Conservation (phyloP, 2,113 vertebrate genomes). For the Phalacrocorax aristotelis region DNA sequence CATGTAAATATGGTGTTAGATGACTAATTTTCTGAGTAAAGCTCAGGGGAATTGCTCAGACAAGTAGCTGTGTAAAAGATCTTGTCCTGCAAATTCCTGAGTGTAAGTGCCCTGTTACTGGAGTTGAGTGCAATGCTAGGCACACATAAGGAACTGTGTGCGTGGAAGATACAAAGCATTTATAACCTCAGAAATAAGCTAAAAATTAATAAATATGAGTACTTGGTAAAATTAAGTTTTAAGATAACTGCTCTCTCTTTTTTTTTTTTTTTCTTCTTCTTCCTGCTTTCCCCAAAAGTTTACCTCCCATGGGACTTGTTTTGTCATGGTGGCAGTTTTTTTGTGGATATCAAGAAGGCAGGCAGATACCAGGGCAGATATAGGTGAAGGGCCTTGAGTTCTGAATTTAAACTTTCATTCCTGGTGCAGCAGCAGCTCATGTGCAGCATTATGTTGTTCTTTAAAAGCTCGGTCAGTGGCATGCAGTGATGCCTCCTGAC, state of each 20-base stretch:
- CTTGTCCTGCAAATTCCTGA: not conserved
- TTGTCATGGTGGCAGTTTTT: not conserved
- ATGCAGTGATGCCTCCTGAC: too few relatives aligned
- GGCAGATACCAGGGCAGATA: not conserved
- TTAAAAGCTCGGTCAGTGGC: fast-evolving
- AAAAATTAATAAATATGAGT: not conserved
- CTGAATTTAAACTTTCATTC: not conserved
- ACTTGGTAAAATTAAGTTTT: not conserved
- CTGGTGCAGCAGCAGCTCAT: not conserved
- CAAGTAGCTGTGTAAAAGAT: not conserved
- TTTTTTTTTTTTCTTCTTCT: not conserved
- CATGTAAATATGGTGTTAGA: not conserved
- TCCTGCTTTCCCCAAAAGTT: not conserved
- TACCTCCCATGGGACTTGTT: not conserved
- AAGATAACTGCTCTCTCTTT: not conserved
- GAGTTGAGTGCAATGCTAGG: not conserved
- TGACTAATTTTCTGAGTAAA: not conserved
- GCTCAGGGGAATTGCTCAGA: not conserved
- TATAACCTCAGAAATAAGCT: not conserved
- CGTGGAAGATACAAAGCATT: not conserved
- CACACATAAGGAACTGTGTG: not conserved
- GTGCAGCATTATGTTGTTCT: not conserved
- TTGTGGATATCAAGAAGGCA: not conserved
- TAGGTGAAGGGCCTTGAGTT: not conserved
- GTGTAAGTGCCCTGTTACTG: not conserved